phyloP scores from a whole-genome alignment of 1,140 invertebrate genomes.

The Achatina immaculata region DNA sequence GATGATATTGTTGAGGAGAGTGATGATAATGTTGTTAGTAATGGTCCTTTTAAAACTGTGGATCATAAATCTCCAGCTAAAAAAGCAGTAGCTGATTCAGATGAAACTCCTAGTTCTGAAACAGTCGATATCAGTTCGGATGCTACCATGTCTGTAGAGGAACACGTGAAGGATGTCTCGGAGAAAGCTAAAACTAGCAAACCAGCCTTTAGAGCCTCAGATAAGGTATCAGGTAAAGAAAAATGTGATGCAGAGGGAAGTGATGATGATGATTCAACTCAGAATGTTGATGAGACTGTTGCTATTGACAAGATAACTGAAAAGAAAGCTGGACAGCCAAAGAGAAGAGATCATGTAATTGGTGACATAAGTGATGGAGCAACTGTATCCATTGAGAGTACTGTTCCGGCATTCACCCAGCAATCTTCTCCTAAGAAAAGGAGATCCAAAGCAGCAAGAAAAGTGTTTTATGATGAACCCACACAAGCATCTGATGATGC shows the following conservation, averaged over 20 bases:
- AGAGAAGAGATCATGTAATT: neutral
- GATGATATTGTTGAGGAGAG: neutral
- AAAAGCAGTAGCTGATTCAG: neutral
- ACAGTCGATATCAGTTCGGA: neutral
- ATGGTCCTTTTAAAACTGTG: neutral
- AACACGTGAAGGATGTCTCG: neutral
- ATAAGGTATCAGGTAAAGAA: neutral
- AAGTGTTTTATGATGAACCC: neutral
- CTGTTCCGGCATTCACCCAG: neutral
- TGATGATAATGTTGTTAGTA: neutral
- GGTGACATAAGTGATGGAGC: neutral
- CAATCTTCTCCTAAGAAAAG: no score
- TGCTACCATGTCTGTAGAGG: neutral
- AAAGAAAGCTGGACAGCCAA: neutral
- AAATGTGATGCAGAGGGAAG: neutral
- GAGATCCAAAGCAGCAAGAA: no score
- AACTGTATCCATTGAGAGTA: neutral
- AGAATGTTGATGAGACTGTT: neutral
- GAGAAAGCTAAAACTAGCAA: neutral
- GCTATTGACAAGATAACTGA: neutral
- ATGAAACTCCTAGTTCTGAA: neutral
- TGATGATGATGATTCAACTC: conserved; percentile 10
- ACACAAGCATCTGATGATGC: neutral
- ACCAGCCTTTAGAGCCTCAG: neutral
- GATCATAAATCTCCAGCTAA: no score